A percentile compares a stretch with the other conserved stretches of the same genome.
Conservation (phyloP, 2,888 invertebrate species). For the Cosmia pyralina region DNA sequence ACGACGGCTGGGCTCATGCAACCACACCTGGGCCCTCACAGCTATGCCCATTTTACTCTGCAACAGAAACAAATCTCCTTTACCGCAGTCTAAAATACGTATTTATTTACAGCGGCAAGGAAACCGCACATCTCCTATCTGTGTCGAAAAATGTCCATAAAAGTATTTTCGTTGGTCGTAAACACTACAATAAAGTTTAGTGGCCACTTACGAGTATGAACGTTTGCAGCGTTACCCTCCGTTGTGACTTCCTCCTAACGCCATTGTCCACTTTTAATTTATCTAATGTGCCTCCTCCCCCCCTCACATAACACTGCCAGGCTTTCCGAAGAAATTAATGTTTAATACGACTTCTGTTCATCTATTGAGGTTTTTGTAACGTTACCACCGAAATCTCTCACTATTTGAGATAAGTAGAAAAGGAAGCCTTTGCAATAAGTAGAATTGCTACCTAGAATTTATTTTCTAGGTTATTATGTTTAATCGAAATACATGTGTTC, state of each 20-base stretch:
- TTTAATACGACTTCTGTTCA: constrained; percentile 31
- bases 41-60: constrained; percentile 40
- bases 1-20: constrained; percentile 27
- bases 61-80: constrained; percentile 47
- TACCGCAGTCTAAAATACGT: constrained; percentile 42
- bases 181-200: constrained; percentile 87
- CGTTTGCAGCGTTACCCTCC: constrained; percentile 64
- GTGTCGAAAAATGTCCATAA: constrained; percentile 71
- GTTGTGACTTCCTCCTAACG: constrained; percentile 66
- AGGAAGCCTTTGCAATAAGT: constrained; percentile 4
- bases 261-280: constrained; percentile 73
- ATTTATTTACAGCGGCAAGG: constrained; percentile 41
- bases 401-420: constrained; percentile 7
- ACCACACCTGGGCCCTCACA: constrained; percentile 45
- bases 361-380: constrained; percentile 4
- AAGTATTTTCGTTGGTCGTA: constrained; percentile 74
- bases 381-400: neutral
- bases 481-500: constrained; percentile 23
- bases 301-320: constrained; percentile 57
- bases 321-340: constrained; percentile 48
- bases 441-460: constrained; percentile 7
- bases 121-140: constrained; percentile 66
- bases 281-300: constrained; percentile 68
- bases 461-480: constrained; percentile 15
- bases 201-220: constrained; percentile 81